These are phyloP conservation scores for Spheniscus humboldti DNA, from an alignment of 2,797 vertebrate genomes.

Conservation along the genomic window DNA sequence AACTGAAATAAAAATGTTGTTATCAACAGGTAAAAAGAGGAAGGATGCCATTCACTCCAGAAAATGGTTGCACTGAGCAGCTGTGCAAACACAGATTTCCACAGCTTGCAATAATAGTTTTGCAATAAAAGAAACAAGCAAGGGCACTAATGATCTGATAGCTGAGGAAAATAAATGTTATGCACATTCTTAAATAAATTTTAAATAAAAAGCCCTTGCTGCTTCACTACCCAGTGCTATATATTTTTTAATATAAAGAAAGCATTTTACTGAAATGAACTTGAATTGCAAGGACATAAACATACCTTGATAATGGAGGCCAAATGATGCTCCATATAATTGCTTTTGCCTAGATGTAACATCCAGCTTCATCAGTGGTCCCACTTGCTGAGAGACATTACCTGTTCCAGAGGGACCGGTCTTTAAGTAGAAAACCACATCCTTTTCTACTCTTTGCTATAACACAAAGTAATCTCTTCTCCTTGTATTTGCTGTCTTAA, in stretches of 20 bases:
- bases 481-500: background rate
- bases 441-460: background rate
- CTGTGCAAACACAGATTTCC: background rate
- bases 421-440: background rate
- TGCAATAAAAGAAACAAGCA: background rate
- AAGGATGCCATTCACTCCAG: background rate
- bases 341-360: background rate
- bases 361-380: too few relatives aligned
- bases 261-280: background rate
- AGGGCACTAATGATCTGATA: background rate
- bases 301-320: fast-evolving
- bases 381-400: background rate
- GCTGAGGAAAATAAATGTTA: background rate
- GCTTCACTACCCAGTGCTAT: background rate
- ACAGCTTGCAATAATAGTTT: background rate
- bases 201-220: background rate
- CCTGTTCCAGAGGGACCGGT: background rate
- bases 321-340: fast-evolving
- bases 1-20: background rate
- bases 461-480: background rate
- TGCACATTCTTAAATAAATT: background rate
- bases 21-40: background rate
- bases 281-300: background rate
- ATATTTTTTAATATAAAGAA: background rate
- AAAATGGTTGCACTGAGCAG: background rate